Percentiles rank a stretch among this genome's conserved stretches.
These are phyloP conservation scores for Pachyseris speciosa DNA, from an alignment of 64 coral and sea anemone species.

Conservation along the genomic window DNA sequence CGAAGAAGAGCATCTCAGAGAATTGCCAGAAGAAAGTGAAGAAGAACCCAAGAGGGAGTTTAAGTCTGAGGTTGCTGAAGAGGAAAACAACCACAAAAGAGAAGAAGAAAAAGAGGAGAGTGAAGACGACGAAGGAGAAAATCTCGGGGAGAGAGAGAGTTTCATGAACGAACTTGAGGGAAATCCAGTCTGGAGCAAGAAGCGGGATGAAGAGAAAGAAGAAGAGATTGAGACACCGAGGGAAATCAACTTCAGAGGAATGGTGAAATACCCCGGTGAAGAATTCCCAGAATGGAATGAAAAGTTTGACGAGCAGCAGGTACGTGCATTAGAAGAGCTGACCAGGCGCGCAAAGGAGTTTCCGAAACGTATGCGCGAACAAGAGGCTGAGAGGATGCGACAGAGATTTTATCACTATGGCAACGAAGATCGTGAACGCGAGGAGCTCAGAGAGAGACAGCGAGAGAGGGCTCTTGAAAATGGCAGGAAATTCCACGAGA, in stretches of 20 bases:
- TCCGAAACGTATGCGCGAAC: conserved; percentile 32
- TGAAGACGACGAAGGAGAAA: background rate
- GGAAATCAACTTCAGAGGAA: background rate
- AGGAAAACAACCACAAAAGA: background rate
- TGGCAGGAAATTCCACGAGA: background rate
- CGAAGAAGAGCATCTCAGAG: background rate
- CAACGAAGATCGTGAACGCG: conserved; percentile 14
- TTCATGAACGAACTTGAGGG: background rate
- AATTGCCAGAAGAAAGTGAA: background rate
- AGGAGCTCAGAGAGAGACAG: conserved; percentile 34
- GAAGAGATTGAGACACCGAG: background rate
- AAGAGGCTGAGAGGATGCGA: conserved; percentile 20
- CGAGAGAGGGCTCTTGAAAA: conserved; percentile 1
- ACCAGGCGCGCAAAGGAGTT: background rate
- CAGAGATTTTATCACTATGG: conserved; percentile 8
- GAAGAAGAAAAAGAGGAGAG: background rate
- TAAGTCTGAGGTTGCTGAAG: background rate
- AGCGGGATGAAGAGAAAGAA: background rate
- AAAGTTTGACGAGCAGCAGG: background rate
- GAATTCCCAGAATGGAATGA: background rate
- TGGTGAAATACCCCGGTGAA: background rate
- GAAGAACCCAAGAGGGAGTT: background rate
- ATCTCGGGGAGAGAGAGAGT: background rate
- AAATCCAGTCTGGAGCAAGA: background rate
- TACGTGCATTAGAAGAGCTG: background rate